These are phyloP conservation scores for Aphrophora alni DNA, from an alignment of 2,888 invertebrate species.

Conservation along the genomic window DNA sequence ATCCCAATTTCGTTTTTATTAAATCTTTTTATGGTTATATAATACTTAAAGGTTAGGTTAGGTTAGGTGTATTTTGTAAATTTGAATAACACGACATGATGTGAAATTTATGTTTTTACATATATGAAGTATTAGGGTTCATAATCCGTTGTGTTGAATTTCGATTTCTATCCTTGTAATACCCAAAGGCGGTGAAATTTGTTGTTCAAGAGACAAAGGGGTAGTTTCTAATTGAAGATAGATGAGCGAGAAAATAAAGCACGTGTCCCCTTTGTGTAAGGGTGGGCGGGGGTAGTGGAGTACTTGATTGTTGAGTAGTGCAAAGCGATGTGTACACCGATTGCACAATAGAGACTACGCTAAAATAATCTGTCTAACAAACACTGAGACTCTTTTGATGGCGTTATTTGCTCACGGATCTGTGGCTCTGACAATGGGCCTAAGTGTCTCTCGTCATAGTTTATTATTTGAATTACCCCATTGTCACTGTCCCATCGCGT, in stretches of 20 bases:
- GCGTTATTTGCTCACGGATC: slow-evolving; percentile 18
- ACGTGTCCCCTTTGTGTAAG: too few species aligned
- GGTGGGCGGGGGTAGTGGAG: not conserved
- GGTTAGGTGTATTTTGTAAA: too few species aligned
- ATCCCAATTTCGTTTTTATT: too few species aligned
- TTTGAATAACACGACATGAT: too few species aligned
- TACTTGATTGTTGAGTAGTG: not conserved
- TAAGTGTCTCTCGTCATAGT: slow-evolving; percentile 41
- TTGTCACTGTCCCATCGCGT: slow-evolving; percentile 36
- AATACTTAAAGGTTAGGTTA: too few species aligned
- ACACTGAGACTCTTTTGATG: slow-evolving; percentile 21
- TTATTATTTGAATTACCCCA: slow-evolving; percentile 47
- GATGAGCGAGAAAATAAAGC: not conserved
- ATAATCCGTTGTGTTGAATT: not conserved
- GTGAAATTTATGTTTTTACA: too few species aligned
- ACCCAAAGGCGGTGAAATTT: not conserved
- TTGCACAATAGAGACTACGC: not conserved
- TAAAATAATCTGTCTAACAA: slow-evolving; percentile 25
- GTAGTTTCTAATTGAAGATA: not conserved
- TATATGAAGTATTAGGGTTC: too few species aligned
- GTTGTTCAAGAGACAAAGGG: not conserved
- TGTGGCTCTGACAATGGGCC: not conserved
- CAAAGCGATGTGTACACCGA: too few species aligned
- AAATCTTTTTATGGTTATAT: too few species aligned
- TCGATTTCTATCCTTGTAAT: not conserved